Percentiles rank a stretch among this genome's conserved stretches.
Conservation (phyloP, 2,888 invertebrate genomes). For the Phortica okadai region DNA sequence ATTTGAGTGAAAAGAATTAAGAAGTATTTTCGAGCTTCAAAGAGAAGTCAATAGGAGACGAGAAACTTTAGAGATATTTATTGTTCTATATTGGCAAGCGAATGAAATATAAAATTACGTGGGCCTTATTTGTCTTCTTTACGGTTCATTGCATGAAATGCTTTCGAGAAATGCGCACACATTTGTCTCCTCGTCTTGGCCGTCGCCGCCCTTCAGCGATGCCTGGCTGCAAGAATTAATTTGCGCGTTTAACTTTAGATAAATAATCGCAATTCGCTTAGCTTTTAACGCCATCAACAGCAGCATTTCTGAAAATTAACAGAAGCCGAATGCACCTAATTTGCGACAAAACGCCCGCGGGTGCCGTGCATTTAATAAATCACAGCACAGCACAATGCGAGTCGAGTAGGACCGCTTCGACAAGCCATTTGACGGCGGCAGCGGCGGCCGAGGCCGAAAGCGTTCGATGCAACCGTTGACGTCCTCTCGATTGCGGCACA, state of each 20-base stretch:
- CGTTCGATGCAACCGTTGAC: background rate
- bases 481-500: slow-evolving; percentile 38
- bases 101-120: too few relatives aligned
- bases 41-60: too few relatives aligned
- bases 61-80: too few relatives aligned
- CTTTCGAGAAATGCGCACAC: too few relatives aligned
- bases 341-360: slow-evolving; percentile 72
- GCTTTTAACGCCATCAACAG: slow-evolving; percentile 58
- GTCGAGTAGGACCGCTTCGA: slow-evolving; percentile 49
- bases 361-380: slow-evolving; percentile 65
- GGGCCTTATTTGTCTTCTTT: too few relatives aligned
- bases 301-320: slow-evolving; percentile 55
- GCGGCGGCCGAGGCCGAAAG: slow-evolving; percentile 67
- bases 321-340: slow-evolving; percentile 71
- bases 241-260: slow-evolving; percentile 70
- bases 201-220: background rate
- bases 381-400: slow-evolving; percentile 57
- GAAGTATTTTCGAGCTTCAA: too few relatives aligned
- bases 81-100: too few relatives aligned
- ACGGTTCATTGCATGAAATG: too few relatives aligned
- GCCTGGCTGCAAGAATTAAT: slow-evolving; percentile 48
- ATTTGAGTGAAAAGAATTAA: too few relatives aligned
- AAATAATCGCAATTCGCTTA: slow-evolving; percentile 71
- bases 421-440: slow-evolving; percentile 69
- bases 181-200: too few relatives aligned